Base-by-base conservation (phyloP, 1,140 invertebrate species). In the Medauroidea extradentata region DNA sequence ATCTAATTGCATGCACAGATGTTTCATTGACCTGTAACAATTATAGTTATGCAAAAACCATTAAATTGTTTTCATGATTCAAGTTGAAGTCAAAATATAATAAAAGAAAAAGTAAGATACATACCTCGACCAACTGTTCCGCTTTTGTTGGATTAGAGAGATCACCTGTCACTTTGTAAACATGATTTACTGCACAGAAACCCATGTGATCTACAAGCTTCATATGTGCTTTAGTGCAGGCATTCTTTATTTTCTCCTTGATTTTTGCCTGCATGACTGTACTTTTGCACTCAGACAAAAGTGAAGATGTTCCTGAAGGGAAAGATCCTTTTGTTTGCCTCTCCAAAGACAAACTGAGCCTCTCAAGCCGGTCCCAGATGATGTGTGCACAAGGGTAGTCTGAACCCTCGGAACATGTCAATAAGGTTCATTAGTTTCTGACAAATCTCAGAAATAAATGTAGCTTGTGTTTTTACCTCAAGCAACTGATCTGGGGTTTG, bases 331-430 rank as follows among this genome's bases (percentile, higher is more conserved):
- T 27, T 9, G 24, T 23, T 24, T 52, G 19, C 16, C 50, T 19
- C 4, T 24, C 16, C n/a, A 52, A 42, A 4, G 50, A 24, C 16
- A 16, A 23, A 24, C 25, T 52, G 18, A 52, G 16, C 9, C 27
- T 52, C 4, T 24, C 19, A 16, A 52, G 50, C 25, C 25, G 4
- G 19, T 52, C 27, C 7, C 50, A 52, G 9, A 52, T 52, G 18
- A 29, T 52, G 24, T 52, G 50, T 21, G 50, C 25, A 18, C 16
- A 52, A 5, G 50, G 50, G 50, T 24, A 52, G 18, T 52, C 25
- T 24, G 50, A 52, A 29, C 25, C 50, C 24, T 52, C 50, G 9
- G n/a, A 52, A 52, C 4, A 9, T 52, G 9, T 52, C 25, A 5
- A 52, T 21, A 24, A 52, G 25, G n/a, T 21, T 16, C 9, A 52